A percentile compares a stretch with the other conserved stretches of the same genome.
Evolutionary conservation across 2,797 vertebrate genomes (phyloP).

Genomic region (Lycodopsis pacificus): DNA sequence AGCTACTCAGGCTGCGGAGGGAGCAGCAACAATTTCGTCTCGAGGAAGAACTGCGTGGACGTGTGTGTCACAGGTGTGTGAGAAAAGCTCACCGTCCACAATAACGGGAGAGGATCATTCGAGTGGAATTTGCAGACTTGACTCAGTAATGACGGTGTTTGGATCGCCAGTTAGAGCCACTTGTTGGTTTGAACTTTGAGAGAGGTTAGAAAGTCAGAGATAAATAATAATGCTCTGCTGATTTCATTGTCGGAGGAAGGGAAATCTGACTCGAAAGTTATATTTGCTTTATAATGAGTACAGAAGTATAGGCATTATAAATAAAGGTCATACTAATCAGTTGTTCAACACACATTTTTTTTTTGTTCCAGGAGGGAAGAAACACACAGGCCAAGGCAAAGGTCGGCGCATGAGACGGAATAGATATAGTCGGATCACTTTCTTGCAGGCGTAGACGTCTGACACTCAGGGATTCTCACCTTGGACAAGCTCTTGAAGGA

Average conservation of each 20-base stretch:
- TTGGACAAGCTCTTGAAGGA: constrained; percentile 22
- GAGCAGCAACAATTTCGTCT: constrained; percentile 93
- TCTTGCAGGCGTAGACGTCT: constrained; percentile 29
- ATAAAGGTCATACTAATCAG: constrained; percentile 37
- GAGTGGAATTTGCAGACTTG: neutral
- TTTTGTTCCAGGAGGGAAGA: constrained; percentile 67
- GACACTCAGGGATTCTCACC: constrained; percentile 14
- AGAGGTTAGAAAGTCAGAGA: neutral
- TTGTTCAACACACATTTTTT: constrained; percentile 1
- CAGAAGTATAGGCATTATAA: neutral
- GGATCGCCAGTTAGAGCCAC: neutral
- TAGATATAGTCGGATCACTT: constrained; percentile 33
- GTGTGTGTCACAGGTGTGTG: constrained; percentile 87
- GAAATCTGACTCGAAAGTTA: constrained; percentile 15
- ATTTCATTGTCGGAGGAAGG: constrained; percentile 24
- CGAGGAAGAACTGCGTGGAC: constrained; percentile 81
- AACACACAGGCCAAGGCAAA: constrained; percentile 15
- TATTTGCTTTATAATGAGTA: constrained; percentile 3
- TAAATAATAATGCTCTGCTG: neutral
- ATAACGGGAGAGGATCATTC: neutral
- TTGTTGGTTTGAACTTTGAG: neutral
- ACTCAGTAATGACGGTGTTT: constrained; percentile 8
- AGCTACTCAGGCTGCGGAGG: constrained; percentile 92
- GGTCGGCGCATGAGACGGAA: constrained; percentile 44
- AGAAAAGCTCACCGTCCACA: neutral